phyloP scores from a whole-genome alignment of 2,113 vertebrate species.

The Antechinus flavipes region DNA sequence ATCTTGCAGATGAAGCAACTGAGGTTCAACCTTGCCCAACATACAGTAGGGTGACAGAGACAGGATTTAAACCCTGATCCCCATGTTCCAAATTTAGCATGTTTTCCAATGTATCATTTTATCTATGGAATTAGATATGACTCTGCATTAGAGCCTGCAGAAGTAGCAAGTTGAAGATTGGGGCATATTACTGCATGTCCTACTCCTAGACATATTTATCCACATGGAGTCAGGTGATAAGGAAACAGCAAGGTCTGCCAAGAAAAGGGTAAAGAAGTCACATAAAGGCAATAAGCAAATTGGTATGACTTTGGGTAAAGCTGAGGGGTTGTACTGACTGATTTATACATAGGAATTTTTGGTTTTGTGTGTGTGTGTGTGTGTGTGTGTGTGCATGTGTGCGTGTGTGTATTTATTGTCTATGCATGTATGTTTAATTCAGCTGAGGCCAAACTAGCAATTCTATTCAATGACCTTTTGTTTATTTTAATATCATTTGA shows the following conservation, averaged over 20 bases:
- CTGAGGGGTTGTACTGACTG: too few relatives aligned
- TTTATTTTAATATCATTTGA: not conserved
- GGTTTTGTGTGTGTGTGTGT: not conserved
- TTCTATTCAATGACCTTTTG: not conserved
- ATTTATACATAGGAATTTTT: not conserved
- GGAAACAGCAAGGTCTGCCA: not conserved
- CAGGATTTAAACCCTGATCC: not conserved
- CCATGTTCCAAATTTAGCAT: not conserved
- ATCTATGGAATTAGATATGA: not conserved
- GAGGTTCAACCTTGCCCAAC: not conserved
- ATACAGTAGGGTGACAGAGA: not conserved
- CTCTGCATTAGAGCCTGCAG: not conserved
- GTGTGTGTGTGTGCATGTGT: not conserved
- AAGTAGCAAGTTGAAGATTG: not conserved
- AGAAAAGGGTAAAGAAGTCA: not conserved
- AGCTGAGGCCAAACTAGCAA: not conserved
- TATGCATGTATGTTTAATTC: not conserved
- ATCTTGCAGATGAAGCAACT: not conserved
- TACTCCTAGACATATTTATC: not conserved
- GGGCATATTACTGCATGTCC: too few relatives aligned
- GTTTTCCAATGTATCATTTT: not conserved
- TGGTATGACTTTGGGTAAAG: not conserved
- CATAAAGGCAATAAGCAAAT: not conserved
- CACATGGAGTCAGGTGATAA: not conserved
- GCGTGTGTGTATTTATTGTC: not conserved